phyloP scores from a whole-genome alignment of 1,140 invertebrate species.

The Phthorimaea operculella region DNA sequence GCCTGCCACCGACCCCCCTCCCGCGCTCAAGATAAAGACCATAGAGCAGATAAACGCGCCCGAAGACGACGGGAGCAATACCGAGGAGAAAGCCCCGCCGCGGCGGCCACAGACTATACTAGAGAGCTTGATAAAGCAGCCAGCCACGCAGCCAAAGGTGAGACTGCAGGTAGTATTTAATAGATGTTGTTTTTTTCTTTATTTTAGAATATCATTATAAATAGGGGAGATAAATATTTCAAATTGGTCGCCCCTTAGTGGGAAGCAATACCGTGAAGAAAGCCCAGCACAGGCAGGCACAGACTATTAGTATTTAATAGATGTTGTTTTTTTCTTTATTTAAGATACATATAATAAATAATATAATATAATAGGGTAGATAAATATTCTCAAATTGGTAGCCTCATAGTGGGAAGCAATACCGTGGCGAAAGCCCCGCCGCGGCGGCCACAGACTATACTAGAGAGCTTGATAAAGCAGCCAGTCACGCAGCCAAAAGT shows the following conservation, averaged over 20 bases:
- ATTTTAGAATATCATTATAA: too few species aligned
- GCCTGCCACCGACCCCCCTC: constrained; percentile 51
- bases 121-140: constrained; percentile 61
- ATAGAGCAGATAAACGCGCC: constrained; percentile 63
- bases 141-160: constrained; percentile 54
- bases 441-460: constrained; percentile 53
- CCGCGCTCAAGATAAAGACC: constrained; percentile 63
- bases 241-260: too few species aligned
- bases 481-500: constrained; percentile 57
- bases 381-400: constrained; percentile 57
- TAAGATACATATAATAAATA: too few species aligned
- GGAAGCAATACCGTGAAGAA: constrained; percentile 25
- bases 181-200: too few species aligned
- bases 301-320: constrained; percentile 37
- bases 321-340: too few species aligned
- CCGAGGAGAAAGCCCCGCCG: constrained; percentile 21
- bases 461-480: constrained; percentile 61
- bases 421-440: constrained; percentile 20
- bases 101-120: constrained; percentile 56
- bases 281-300: constrained; percentile 31
- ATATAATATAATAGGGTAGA: constrained; percentile 59
- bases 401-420: constrained; percentile 36
- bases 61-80: constrained; percentile 41
- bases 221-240: constrained; percentile 62
- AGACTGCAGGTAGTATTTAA: too few species aligned